Base-by-base conservation (phyloP, 2,888 invertebrate species). In the Entomobrya multifasciata region DNA sequence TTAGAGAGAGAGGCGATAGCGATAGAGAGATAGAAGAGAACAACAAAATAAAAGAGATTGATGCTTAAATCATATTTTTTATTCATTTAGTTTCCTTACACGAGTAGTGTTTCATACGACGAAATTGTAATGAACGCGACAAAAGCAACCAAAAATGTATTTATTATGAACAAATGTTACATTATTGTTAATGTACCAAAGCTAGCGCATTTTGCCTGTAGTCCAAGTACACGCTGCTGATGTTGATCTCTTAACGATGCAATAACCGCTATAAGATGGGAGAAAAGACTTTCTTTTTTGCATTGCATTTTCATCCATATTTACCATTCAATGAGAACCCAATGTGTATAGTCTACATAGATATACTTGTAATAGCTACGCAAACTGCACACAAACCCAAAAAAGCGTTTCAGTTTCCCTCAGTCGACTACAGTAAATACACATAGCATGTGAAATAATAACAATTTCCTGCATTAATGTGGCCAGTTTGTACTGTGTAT, bases 1-100 rank as follows among this genome's bases (percentile, higher is more conserved):
- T n/a, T n/a, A n/a, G n/a, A n/a, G n/a, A n/a, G n/a, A 60, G n/a
- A 79, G 60, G 62, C 76, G 20, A 57, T 78, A 60, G 65, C 49
- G 30, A 77, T 47, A 77, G 11, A 52, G 52, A 52, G 52, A 77
- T 27, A n/a, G 41, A 52, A 36, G 60, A 62, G 77, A 52, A 65
- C 44, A 60, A 49, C 44, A 77, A 77, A 65, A 62, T 17, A 65
- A 78, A 70, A 70, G 17, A 55, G 30, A 62, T 27, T 67, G n/a
- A n/a, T n/a, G n/a, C n/a, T n/a, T n/a, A n/a, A n/a, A n/a, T 44
- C 47, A 36, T 36, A 36, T 36, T 36, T 36, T 36, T 8, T n/a
- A n/a, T 52, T 52, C 15, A 1, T 52, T 11, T 55, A 65, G 36
- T 20, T 57, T 57, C 57, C 57, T 13, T 15, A 11, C 30, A 36